Evolutionary conservation across 2,888 invertebrate genomes (phyloP), one percentile per base, ranked within the genome.

Genomic region (Pristionchus mayeri): DNA sequence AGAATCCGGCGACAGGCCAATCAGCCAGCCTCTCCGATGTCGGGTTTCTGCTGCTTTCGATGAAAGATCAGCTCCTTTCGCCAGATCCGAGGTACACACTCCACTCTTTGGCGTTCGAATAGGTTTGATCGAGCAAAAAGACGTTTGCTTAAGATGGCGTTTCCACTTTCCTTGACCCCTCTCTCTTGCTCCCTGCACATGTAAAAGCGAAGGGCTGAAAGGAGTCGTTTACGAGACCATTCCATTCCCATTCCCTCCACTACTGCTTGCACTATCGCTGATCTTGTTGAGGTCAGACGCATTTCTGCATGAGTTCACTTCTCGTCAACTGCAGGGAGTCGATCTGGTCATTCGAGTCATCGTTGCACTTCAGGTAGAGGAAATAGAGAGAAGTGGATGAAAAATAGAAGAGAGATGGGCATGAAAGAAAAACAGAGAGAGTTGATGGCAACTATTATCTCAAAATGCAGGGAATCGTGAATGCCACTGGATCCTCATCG

Each of bases 31-130:
- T 91, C 4, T 90, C 91, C 2, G 91, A 91, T 86, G 89, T 88
- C 79, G 90, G 90, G 24, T 90, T 90, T 75, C 86, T 90, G 0
- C 78, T 91, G 1, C 86, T 90, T 21, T 86, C 89, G 2, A 84
- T 90, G 34, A 91, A 91, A 79, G 91, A 90, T 80, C 90, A 90
- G 75, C 87, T 91, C 3, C 85, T 91, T 21, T 85, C 87, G 1
- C 87, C 87, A 27, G 88, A 89, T 24, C 87, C 87, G 24, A 89
- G 90, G 91, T 90, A 37, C 60, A 81, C n/a, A n/a, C n/a, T n/a
- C 84, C 75, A 44, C n/a, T 44, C 24, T 37, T 21, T 34, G 18
- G 24, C 4, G 52, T 52, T 76, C 0, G 37, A 9, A 67, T 37
- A 11, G 34, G 67, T 67, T 37, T n/a, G n/a, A n/a, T 54, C 54